phyloP scores from a whole-genome alignment of 2,113 vertebrate genomes.

The Gymnogyps californianus region DNA sequence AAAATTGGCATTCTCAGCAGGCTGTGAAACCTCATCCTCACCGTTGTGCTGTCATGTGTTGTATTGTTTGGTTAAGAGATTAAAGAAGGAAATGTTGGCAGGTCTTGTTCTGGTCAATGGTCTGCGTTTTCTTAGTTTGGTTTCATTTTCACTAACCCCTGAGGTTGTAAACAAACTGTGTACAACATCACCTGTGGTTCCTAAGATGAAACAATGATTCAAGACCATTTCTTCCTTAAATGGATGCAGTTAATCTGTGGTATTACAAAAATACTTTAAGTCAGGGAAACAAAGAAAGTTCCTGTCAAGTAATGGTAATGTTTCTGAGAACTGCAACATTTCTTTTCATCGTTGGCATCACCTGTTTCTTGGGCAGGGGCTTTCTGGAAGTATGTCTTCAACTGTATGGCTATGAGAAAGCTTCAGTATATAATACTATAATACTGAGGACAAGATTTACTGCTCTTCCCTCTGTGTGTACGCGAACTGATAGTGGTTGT shows the following conservation, averaged over 20 bases:
- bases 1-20: not conserved
- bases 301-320: not conserved
- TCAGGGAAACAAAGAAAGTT: slow-evolving; percentile 15
- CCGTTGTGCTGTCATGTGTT: not conserved
- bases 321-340: not conserved
- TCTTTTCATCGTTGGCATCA: not conserved
- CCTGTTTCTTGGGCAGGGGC: not conserved
- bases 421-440: not conserved
- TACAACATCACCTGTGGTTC: slow-evolving; percentile 67
- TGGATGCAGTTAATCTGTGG: slow-evolving; percentile 55
- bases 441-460: not conserved
- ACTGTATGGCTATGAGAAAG: not conserved
- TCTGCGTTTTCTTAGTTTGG: slow-evolving; percentile 36
- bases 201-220: slow-evolving; percentile 49
- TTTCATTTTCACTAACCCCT: slow-evolving; percentile 54
- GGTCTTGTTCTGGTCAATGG: slow-evolving; percentile 46
- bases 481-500: not conserved
- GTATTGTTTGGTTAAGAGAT: slow-evolving; percentile 54
- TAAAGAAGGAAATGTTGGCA: slow-evolving; percentile 55
- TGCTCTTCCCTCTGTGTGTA: not conserved
- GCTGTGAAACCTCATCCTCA: slow-evolving; percentile 26
- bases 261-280: slow-evolving; percentile 34
- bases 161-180: slow-evolving; percentile 59
- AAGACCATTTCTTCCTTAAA: slow-evolving; percentile 33
- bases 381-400: not conserved